phyloP scores from a whole-genome alignment of 2,888 invertebrate genomes.

The Anagyrus pseudococci region DNA sequence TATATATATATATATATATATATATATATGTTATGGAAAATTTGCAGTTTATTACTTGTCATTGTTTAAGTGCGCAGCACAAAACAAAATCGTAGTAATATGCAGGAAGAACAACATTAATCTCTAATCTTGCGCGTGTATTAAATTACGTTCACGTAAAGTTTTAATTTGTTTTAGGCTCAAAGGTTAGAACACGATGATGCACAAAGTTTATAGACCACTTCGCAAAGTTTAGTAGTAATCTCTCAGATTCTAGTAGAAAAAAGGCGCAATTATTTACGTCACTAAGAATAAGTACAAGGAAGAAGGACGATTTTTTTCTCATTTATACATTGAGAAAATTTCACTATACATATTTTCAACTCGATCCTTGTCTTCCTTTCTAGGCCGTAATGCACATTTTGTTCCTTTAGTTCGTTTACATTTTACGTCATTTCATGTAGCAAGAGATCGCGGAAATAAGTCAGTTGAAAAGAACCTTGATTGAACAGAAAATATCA shows the following conservation, averaged over 20 bases:
- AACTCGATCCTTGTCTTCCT: constrained; percentile 27
- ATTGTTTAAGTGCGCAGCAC: constrained; percentile 2
- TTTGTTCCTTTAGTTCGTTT: too few species aligned
- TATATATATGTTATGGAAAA: constrained; percentile 2
- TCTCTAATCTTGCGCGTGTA: neutral
- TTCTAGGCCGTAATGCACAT: constrained; percentile 33
- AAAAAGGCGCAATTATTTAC: constrained; percentile 38
- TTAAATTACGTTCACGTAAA: neutral
- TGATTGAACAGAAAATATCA: neutral
- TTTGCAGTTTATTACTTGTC: constrained; percentile 5
- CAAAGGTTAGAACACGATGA: constrained; percentile 34
- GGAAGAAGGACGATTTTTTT: constrained; percentile 27
- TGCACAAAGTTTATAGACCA: constrained; percentile 25
- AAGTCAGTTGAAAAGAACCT: too few species aligned
- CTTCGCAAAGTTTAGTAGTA: constrained; percentile 26
- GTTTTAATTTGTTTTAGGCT: constrained; percentile 33
- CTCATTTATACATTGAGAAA: constrained; percentile 11
- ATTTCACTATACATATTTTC: constrained; percentile 7
- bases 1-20: too few species aligned
- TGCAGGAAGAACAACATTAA: constrained; percentile 19
- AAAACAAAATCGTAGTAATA: constrained; percentile 13
- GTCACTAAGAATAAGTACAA: constrained; percentile 29
- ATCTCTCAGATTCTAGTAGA: constrained; percentile 38
- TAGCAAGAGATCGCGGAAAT: too few species aligned
- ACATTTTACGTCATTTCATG: too few species aligned